Evolutionary conservation across 1,140 invertebrate genomes (phyloP).

Genomic region (Pseudoatta argentina): DNA sequence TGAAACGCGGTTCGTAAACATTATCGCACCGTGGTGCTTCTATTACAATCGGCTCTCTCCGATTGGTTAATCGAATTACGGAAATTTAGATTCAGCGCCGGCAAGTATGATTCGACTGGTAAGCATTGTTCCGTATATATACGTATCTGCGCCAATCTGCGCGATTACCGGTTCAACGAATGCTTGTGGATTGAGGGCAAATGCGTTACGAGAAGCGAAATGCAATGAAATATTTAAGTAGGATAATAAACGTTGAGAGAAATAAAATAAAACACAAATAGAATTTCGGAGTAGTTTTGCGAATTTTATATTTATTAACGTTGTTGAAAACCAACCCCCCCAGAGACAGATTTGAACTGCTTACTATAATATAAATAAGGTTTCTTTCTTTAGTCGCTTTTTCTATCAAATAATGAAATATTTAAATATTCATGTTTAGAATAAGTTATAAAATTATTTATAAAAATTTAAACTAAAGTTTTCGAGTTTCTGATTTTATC

Average conservation of each 20-base stretch:
- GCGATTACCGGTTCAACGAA: slow-evolving; percentile 54
- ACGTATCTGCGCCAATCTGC: slow-evolving; percentile 55
- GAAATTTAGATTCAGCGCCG: slow-evolving; percentile 50
- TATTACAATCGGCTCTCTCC: slow-evolving; percentile 49
- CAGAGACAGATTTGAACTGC: not conserved
- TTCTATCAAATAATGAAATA: not conserved
- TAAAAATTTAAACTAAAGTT: not conserved
- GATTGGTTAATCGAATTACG: slow-evolving; percentile 59
- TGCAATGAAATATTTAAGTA: not conserved
- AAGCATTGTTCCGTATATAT: slow-evolving; percentile 49
- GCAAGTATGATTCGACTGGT: slow-evolving; percentile 53
- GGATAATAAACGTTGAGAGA: not conserved
- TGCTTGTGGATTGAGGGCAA: slow-evolving; percentile 9
- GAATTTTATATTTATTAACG: not conserved
- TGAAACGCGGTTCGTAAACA: slow-evolving; percentile 57
- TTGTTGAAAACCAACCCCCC: not conserved
- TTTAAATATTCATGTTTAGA: not conserved
- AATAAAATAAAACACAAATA: not conserved
- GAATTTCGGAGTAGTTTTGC: not conserved
- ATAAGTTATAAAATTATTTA: not conserved
- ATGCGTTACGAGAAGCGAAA: not conserved
- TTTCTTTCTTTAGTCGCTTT: not conserved
- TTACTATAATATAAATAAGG: not conserved
- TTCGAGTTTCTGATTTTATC: not conserved
- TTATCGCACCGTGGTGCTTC: slow-evolving; percentile 41